These are phyloP conservation scores for Discoglossus pictus DNA, from an alignment of 2,797 vertebrate species.

Conservation along the genomic window DNA sequence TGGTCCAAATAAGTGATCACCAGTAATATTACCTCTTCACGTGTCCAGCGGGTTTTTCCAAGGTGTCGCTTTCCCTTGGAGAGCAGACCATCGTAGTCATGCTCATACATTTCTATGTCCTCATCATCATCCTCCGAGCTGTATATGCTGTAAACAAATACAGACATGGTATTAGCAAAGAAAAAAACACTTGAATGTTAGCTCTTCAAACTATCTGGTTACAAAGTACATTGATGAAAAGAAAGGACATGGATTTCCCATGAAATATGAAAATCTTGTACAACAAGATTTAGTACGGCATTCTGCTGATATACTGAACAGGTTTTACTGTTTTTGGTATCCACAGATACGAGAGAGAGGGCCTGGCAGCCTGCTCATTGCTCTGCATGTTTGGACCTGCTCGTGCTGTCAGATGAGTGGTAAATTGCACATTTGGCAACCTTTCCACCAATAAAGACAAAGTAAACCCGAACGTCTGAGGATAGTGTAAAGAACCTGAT, in stretches of 20 bases:
- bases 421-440: constrained; percentile 79
- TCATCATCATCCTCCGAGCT: constrained; percentile 98
- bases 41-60: constrained; percentile 97
- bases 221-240: constrained; percentile 54
- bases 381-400: constrained; percentile 91
- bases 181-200: not conserved
- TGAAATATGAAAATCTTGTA: constrained; percentile 89
- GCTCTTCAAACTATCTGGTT: constrained; percentile 40
- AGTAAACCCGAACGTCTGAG: constrained; percentile 70
- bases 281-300: constrained; percentile 75
- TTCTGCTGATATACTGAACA: constrained; percentile 78
- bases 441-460: constrained; percentile 74
- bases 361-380: constrained; percentile 81
- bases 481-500: constrained; percentile 67
- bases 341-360: constrained; percentile 90
- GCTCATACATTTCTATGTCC: constrained; percentile 93
- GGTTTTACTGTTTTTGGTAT: constrained; percentile 97
- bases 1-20: not conserved
- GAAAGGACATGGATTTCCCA: constrained; percentile 62
- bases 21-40: constrained; percentile 85
- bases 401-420: constrained; percentile 80
- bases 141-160: constrained; percentile 74
- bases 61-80: constrained; percentile 94
- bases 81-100: constrained; percentile 92
- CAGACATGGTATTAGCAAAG: constrained; percentile 7